Base-by-base conservation (phyloP, 2,888 invertebrate genomes). In the Polyommatus icarus region DNA sequence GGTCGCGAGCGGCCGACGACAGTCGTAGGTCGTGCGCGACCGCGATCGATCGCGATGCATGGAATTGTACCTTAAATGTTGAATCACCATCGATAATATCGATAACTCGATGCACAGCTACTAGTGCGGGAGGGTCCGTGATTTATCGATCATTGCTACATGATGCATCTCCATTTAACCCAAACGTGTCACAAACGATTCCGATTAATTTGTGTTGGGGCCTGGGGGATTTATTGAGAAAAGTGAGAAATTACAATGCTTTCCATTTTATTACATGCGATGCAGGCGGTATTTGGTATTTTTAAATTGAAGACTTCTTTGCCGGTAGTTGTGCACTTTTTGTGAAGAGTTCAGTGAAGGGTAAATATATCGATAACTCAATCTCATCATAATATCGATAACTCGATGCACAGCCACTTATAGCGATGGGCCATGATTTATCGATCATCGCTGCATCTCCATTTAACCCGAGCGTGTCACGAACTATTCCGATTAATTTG, bases 191-290 rank as follows among this genome's bases (percentile, higher is more conserved):
- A 40, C 40, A 20, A 73, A 50, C 46, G 8, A 73, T 73, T 24
- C 73, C 46, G 73, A 73, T 50, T 73, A 73, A 46, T 73, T 73
- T 73, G n/a, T 73, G 20, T 73, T 73, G 46, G 50, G 73, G 50
- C 10, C 50, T 73, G 46, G 50, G 73, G 50, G 73, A 73, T 50
- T 73, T 73, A 50, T 24, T 46, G 50, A 20, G 46, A 40, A 46
- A 73, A 32, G 3, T 32, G 32, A 32, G 32, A 32, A 32, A 32
- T 32, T 32, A 32, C 32, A 32, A 32, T 32, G 32, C 32, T 32
- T 32, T 32, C 32, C 32, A 32, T 32, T 32, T 32, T 32, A 32
- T 32, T 32, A 32, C 32, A 32, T 32, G 32, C 32, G 32, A 32
- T 32, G 32, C 32, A 32, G 32, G 32, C 32, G 32, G 32, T 0